Evolutionary conservation across 1,140 invertebrate species (phyloP).

Genomic region (Chironomus striatipennis): DNA sequence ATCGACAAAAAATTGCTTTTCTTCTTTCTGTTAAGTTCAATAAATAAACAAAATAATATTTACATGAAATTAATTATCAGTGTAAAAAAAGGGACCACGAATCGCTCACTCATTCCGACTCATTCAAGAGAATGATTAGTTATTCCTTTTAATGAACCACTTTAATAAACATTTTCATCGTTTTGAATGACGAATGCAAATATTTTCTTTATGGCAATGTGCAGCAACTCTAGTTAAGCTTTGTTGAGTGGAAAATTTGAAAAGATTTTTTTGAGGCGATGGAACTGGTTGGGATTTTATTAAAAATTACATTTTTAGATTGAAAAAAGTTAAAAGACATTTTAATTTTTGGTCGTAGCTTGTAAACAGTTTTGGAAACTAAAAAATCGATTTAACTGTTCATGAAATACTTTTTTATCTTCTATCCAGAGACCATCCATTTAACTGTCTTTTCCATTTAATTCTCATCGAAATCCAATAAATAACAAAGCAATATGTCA

Average conservation of each 20-base stretch:
- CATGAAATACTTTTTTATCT: too few species aligned
- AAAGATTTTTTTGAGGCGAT: too few species aligned
- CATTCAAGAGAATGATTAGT: neutral
- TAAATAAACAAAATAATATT: slow-evolving; percentile 10
- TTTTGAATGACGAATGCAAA: neutral
- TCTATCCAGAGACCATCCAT: too few species aligned
- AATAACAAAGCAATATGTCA: neutral
- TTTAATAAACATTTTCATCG: neutral
- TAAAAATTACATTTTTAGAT: too few species aligned
- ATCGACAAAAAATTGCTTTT: neutral
- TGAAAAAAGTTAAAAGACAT: too few species aligned
- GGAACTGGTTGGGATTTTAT: too few species aligned
- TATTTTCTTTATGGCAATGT: neutral
- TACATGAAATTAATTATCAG: slow-evolving; percentile 9
- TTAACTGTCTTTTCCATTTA: neutral
- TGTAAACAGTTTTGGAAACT: too few species aligned
- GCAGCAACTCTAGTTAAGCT: neutral
- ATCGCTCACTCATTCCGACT: neutral
- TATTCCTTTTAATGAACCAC: slow-evolving; percentile 8
- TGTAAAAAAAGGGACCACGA: neutral
- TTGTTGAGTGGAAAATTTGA: too few species aligned
- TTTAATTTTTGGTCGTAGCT: too few species aligned
- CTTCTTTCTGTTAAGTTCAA: neutral
- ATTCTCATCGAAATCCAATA: neutral
- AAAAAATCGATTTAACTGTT: too few species aligned